Evolutionary conservation across 2,113 vertebrate species (phyloP).

Genomic region (Danionella cerebrum): DNA sequence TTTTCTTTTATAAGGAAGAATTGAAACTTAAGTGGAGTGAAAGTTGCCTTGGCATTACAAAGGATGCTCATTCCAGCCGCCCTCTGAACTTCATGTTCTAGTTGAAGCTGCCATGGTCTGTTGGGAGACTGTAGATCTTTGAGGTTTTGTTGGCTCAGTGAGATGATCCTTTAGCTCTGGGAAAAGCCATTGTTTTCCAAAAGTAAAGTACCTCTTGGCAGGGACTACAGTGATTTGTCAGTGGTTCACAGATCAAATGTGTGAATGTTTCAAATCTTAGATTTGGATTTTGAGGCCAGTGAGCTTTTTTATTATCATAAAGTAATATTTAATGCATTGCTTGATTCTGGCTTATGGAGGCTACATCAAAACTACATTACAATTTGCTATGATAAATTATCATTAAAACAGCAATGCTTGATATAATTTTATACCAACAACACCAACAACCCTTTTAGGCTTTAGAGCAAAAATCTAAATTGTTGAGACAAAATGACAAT

Average conservation of each 20-base stretch:
- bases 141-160: slow-evolving; percentile 15
- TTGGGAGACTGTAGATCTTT: slow-evolving; percentile 2
- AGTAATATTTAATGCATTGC: no score
- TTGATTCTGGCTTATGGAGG: no score
- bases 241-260: neutral
- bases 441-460: no score
- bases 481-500: no score
- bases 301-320: slow-evolving; percentile 6
- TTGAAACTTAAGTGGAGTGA: slow-evolving; percentile 9
- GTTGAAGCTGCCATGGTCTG: neutral
- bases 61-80: slow-evolving; percentile 3
- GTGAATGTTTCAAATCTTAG: neutral
- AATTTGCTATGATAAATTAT: no score
- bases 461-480: no score
- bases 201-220: slow-evolving; percentile 14
- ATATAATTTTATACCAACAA: no score
- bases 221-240: neutral
- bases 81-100: slow-evolving; percentile 10
- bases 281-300: slow-evolving; percentile 3
- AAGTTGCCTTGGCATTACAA: slow-evolving; percentile 22
- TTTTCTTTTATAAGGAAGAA: slow-evolving; percentile 10
- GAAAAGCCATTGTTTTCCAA: slow-evolving; percentile 15
- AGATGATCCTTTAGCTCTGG: neutral
- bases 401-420: no score
- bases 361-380: no score